Evolutionary conservation across 2,113 vertebrate genomes (phyloP), one percentile per base, ranked within the genome.

Genomic region (Grantiella picta): DNA sequence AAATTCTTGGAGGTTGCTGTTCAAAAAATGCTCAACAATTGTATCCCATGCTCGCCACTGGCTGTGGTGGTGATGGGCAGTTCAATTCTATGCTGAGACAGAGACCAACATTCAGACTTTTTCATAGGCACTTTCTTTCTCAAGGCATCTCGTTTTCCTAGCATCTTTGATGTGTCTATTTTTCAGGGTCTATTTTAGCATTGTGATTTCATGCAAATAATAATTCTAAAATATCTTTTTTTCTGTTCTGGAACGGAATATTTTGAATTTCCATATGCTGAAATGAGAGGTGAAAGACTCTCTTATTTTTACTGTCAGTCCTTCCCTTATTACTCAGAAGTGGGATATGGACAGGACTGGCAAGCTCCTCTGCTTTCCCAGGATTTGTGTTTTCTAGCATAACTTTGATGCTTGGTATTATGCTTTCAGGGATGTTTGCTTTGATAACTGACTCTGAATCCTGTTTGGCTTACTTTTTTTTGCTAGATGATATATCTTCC

Each of bases 341-440:
- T 23, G 36, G 47, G 24, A 59, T 77, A 38, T n/a, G 40, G 57
- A 82, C 35, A 89, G 44, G 61, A 86, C 31, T 66, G 36, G 28
- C 40, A 84, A 91, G 53, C 40, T 89, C 40, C 82, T 90, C 78
- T 82, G 14, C 84, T 85, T 84, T 68, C 40, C 28, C 38, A 66
- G 70, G 53, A 71, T 82, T 72, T 92, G 25, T 88, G 33, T 83
- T 77, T 94, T 78, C 75, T 80, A 88, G 28, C 20, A 23, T 64
- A 42, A 56, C 44, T 83, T 70, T 75, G 29, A 78, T 68, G 47
- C 33, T 81, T 31, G 17, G 14, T 59, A 66, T 63, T 88, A 85
- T 77, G 68, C 25, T 96, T 95, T 86, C 68, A 52, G 52, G 53
- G n/a, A 75, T 44, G 42, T 63, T 86, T 90, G 56, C 82, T 95